Conservation (phyloP, 2,797 vertebrate species). For the Mastacembelus armatus region DNA sequence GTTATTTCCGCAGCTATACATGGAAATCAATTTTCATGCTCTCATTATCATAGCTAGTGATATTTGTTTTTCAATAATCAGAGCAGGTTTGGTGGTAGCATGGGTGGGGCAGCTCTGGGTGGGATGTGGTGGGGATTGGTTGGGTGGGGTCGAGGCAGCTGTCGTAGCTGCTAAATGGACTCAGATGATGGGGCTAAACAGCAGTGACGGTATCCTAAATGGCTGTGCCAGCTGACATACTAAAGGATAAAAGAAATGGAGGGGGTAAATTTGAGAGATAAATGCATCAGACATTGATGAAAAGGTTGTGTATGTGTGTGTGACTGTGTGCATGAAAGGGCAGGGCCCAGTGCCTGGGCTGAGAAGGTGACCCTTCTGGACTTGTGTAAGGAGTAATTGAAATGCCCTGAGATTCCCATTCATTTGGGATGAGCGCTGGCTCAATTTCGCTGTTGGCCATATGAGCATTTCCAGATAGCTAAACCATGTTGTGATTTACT, state of each 20-base stretch:
- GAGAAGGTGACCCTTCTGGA: conserved; percentile 69
- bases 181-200: conserved; percentile 77
- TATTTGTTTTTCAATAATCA: conserved; percentile 70
- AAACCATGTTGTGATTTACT: conserved; percentile 45
- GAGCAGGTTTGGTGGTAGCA: conserved; percentile 37
- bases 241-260: conserved; percentile 70
- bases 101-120: conserved; percentile 6
- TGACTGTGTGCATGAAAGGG: background rate
- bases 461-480: conserved; percentile 40
- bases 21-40: conserved; percentile 60
- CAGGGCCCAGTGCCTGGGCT: background rate
- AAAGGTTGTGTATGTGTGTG: conserved; percentile 34
- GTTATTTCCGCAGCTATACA: conserved; percentile 16
- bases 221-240: conserved; percentile 39
- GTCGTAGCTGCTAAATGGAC: conserved; percentile 78
- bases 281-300: conserved; percentile 69
- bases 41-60: conserved; percentile 27
- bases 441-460: conserved; percentile 31
- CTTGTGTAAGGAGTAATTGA: conserved; percentile 60
- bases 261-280: conserved; percentile 39
- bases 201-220: conserved; percentile 64
- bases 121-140: conserved; percentile 6
- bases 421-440: conserved; percentile 47
- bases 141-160: conserved; percentile 63
- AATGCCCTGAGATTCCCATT: conserved; percentile 59